A percentile compares a stretch with the other conserved stretches of the same genome.
phyloP scores from a whole-genome alignment of 2,888 invertebrate genomes.

The Drosophila longiperda region DNA sequence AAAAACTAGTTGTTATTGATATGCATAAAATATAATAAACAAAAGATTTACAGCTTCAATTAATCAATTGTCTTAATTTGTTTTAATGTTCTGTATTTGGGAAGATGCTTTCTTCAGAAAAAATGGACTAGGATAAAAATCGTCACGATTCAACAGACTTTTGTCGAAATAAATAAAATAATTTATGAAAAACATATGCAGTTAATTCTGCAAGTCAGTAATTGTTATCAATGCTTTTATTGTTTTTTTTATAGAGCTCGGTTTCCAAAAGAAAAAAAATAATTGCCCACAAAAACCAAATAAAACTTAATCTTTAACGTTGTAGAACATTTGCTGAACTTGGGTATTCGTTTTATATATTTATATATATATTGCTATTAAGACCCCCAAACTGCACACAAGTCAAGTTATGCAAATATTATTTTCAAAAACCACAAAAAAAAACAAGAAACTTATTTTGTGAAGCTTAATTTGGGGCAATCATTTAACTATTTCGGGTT shows the following conservation, averaged over 20 bases:
- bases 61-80: neutral
- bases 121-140: neutral
- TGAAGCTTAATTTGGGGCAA: neutral
- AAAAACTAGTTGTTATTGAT: neutral
- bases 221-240: no score
- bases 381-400: no score
- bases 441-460: neutral
- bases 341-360: neutral
- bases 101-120: neutral
- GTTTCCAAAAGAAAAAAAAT: neutral
- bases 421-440: no score
- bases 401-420: no score
- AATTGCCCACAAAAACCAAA: neutral
- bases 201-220: no score
- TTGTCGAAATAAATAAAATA: neutral
- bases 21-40: neutral
- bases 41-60: neutral
- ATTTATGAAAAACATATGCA: no score
- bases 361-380: neutral
- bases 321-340: neutral
- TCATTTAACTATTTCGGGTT: neutral
- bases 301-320: neutral
- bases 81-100: neutral
- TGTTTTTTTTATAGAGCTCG: no score
- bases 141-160: neutral